Conservation (phyloP, 53 echinoderm and acorn worm species). For the Apostichopus leukothele region DNA sequence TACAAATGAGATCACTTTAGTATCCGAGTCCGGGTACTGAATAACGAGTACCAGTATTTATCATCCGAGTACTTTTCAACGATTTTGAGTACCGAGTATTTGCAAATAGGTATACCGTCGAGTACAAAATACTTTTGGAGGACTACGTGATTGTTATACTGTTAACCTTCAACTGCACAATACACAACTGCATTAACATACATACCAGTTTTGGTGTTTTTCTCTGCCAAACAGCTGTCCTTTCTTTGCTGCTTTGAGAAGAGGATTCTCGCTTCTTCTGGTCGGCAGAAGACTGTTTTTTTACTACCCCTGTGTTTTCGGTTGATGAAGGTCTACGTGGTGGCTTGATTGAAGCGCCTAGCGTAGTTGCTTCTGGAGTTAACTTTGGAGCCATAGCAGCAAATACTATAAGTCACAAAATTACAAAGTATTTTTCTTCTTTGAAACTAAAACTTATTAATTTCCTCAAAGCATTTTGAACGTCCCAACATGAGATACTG, state of each 20-base stretch:
- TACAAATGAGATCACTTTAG: too few species aligned
- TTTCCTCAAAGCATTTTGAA: too few species aligned
- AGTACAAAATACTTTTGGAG: too few species aligned
- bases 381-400: conserved; percentile 30
- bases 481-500: neutral
- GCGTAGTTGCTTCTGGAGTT: conserved; percentile 26
- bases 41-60: too few species aligned
- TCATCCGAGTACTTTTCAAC: too few species aligned
- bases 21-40: too few species aligned
- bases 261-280: conserved; percentile 1
- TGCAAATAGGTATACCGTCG: too few species aligned
- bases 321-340: neutral
- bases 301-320: neutral
- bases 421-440: too few species aligned
- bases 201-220: conserved; percentile 36
- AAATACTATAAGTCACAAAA: neutral
- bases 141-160: too few species aligned
- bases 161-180: neutral
- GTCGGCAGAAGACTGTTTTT: neutral
- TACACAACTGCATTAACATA: neutral
- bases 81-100: too few species aligned
- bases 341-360: neutral
- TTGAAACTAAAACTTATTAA: too few species aligned
- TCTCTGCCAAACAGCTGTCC: conserved; percentile 3
- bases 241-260: neutral